These are phyloP conservation scores for Acrocera orbiculus DNA, from an alignment of 2,888 invertebrate species.

Conservation along the genomic window DNA sequence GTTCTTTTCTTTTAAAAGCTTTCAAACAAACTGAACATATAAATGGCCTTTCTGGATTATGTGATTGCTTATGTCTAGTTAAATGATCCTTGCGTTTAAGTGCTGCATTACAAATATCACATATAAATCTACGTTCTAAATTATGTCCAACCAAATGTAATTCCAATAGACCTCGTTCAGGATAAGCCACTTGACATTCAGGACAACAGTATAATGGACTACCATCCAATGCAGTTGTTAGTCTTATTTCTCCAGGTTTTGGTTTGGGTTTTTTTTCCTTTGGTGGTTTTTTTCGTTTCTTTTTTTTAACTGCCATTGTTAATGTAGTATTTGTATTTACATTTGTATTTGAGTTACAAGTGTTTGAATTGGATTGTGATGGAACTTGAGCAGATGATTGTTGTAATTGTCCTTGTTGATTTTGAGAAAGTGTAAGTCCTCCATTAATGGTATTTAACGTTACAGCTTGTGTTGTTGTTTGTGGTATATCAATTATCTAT, in stretches of 20 bases:
- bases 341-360: too few species aligned
- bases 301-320: slow-evolving; percentile 43
- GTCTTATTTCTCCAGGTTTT: slow-evolving; percentile 65
- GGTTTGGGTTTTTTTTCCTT: slow-evolving; percentile 59
- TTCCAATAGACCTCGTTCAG: slow-evolving; percentile 64
- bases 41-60: slow-evolving; percentile 74
- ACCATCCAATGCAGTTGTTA: slow-evolving; percentile 63
- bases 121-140: slow-evolving; percentile 65
- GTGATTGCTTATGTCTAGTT: slow-evolving; percentile 73
- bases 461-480: slow-evolving; percentile 8
- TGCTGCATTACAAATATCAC: slow-evolving; percentile 78
- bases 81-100: slow-evolving; percentile 74
- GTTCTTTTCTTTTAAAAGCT: slow-evolving; percentile 77
- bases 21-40: slow-evolving; percentile 74
- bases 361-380: not conserved
- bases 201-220: slow-evolving; percentile 73
- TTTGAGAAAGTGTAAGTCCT: slow-evolving; percentile 9
- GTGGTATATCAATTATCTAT: slow-evolving; percentile 11
- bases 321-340: slow-evolving; percentile 18
- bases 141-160: slow-evolving; percentile 73
- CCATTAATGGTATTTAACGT: slow-evolving; percentile 8
- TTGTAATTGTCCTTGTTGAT: slow-evolving; percentile 17
- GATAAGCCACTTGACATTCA: slow-evolving; percentile 77
- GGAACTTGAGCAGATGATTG: slow-evolving; percentile 6
- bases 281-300: slow-evolving; percentile 58